Base-by-base conservation (phyloP, 2,888 invertebrate species). In the Chrysodeixis includens region DNA sequence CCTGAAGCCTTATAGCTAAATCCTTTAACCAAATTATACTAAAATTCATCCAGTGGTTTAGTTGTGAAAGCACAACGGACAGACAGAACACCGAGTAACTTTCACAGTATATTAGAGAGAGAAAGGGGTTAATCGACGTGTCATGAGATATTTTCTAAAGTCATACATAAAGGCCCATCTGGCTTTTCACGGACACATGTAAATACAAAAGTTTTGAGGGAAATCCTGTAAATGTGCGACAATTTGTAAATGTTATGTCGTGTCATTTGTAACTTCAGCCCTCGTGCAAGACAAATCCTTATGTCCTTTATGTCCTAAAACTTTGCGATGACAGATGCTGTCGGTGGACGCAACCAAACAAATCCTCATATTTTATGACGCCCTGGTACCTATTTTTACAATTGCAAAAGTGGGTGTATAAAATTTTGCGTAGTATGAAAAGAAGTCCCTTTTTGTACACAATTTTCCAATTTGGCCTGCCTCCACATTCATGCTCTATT, bases 191-290 rank as follows among this genome's bases (percentile, higher is more conserved):
- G 14, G 12, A 14, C 1, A 35, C 12, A 9, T 2, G 32, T 10
- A 4, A 1, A 14, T 14, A 35, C 14, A 35, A 35, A 35, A 35
- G 35, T 35, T 35, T 35, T 35, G 14, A n/a, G 30, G 30, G 10
- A 16, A 7, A 53, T 53, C 4, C 16, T 7, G n/a, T 16, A 53
- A 53, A 53, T 53, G 30, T n/a, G 53, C n/a, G 53, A 30, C 53
- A n/a, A 53, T 53, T 53, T 53, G 16, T 53, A 53, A 30, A 16
- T 9, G 53, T 52, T 14, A 26, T 14, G 26, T 8, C n/a, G 7
- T 16, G 16, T 14, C 53, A 53, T 53, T 53, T 30, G n/a, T 53
- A 53, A 53, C 53, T 14, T 14, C 1, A n/a, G 30, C n/a, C 53
- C 30, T 30, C 16, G n/a, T 7, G 3, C n/a, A 30, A 16, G 30